Percentiles rank a stretch among this genome's conserved stretches.
Conservation (phyloP, 2,888 invertebrate genomes). For the Macrophya annulata region DNA sequence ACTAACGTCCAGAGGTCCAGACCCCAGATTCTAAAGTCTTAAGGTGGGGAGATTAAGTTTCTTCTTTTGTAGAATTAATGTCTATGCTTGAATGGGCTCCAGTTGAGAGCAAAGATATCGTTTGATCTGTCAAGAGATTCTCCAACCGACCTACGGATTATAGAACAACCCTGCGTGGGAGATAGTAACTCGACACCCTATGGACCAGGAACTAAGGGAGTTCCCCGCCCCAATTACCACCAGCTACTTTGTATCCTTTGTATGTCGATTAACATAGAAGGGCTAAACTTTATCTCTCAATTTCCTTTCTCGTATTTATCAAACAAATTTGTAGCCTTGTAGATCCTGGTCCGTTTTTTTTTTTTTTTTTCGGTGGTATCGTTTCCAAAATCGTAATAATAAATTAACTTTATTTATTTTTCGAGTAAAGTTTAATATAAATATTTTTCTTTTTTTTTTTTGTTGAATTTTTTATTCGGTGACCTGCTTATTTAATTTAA, state of each 20-base stretch:
- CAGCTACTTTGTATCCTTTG: slow-evolving; percentile 41
- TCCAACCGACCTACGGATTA: not conserved
- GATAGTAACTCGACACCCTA: slow-evolving; percentile 49
- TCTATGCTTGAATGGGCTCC: slow-evolving; percentile 48
- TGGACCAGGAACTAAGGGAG: not conserved
- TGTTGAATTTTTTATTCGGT: not conserved
- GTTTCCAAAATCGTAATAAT: not conserved
- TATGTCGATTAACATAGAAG: not conserved
- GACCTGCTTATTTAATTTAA: not conserved
- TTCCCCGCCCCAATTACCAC: slow-evolving; percentile 49
- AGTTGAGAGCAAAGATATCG: slow-evolving; percentile 54
- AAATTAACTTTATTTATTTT: not conserved
- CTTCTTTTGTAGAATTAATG: slow-evolving; percentile 57
- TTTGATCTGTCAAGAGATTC: slow-evolving; percentile 54
- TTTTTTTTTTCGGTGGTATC: not conserved
- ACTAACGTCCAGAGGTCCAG: slow-evolving; percentile 14
- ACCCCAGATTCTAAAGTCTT: not conserved
- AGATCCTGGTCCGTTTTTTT: slow-evolving; percentile 49
- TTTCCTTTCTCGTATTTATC: slow-evolving; percentile 13
- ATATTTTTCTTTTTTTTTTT: too few relatives aligned
- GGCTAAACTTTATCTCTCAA: slow-evolving; percentile 12
- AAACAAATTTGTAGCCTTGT: slow-evolving; percentile 35
- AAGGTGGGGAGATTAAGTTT: slow-evolving; percentile 50
- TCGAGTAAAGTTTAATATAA: not conserved
- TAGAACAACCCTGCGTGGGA: slow-evolving; percentile 22